Evolutionary conservation across 2,888 invertebrate species (phyloP).

Genomic region (Orthosia cruda): DNA sequence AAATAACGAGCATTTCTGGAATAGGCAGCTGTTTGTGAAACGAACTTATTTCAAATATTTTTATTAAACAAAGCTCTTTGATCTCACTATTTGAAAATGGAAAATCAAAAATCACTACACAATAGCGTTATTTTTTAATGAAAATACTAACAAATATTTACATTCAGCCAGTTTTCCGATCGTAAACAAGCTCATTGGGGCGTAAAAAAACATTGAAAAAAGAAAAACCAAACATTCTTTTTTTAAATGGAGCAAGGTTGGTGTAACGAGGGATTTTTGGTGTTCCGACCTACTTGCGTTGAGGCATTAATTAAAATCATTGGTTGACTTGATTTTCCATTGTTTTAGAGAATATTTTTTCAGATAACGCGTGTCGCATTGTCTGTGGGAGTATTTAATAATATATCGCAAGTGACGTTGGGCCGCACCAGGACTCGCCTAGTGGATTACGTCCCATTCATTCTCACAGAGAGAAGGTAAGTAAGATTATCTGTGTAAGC

Average conservation of each 20-base stretch:
- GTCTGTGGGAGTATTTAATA: no score
- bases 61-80: conserved; percentile 16
- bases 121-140: conserved; percentile 16
- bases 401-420: background rate
- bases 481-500: no score
- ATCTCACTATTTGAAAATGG: conserved; percentile 2
- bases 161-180: conserved; percentile 47
- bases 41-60: conserved; percentile 12
- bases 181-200: conserved; percentile 60
- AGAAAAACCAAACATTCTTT: conserved; percentile 45
- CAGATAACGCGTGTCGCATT: no score
- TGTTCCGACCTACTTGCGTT: conserved; percentile 37
- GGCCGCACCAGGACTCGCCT: no score
- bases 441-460: no score
- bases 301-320: conserved; percentile 40
- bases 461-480: no score
- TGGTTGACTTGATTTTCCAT: conserved; percentile 12
- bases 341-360: background rate
- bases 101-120: background rate
- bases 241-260: conserved; percentile 67
- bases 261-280: conserved; percentile 35
- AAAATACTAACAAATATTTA: conserved; percentile 41
- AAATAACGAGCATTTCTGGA: conserved; percentile 14
- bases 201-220: conserved; percentile 47
- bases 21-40: conserved; percentile 23